Evolutionary conservation across 30 jellyfish, hydroid and myxozoan genomes (phyloP).

Genomic region (Pelagia noctiluca): DNA sequence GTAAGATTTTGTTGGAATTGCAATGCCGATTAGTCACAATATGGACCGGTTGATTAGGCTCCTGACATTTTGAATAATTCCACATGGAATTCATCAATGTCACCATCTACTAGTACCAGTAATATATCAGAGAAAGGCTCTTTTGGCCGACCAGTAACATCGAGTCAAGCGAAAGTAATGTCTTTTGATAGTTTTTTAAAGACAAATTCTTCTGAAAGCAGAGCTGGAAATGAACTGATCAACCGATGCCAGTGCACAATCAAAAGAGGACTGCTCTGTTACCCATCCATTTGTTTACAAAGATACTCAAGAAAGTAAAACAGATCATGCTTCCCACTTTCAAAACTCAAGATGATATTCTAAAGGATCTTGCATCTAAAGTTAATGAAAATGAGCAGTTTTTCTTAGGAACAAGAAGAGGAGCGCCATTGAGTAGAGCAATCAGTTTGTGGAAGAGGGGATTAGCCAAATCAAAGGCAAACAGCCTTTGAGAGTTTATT

Average conservation of each 20-base stretch:
- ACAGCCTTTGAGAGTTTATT: too few species aligned
- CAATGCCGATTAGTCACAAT: neutral
- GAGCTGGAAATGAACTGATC: neutral
- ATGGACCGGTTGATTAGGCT: neutral
- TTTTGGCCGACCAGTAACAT: too few species aligned
- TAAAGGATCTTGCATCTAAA: slow-evolving; percentile 16
- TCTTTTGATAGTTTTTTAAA: too few species aligned
- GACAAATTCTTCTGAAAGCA: too few species aligned
- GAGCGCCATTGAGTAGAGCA: slow-evolving; percentile 7
- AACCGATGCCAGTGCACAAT: neutral
- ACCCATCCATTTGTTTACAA: neutral
- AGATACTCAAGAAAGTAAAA: neutral
- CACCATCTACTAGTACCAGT: too few species aligned
- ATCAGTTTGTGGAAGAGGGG: slow-evolving; percentile 4
- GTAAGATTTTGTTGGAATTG: slow-evolving; percentile 12
- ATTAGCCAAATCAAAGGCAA: slow-evolving; percentile 19
- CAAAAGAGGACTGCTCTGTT: neutral
- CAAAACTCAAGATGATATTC: slow-evolving; percentile 12
- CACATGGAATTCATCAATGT: too few species aligned
- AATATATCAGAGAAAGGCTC: too few species aligned
- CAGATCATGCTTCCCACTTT: neutral
- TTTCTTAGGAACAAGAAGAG: slow-evolving; percentile 18
- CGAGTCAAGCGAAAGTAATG: too few species aligned
- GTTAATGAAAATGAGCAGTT: slow-evolving; percentile 6
- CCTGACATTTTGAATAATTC: too few species aligned